Conservation (phyloP, 2,797 vertebrate genomes). For the Toxotes lorentzi region DNA sequence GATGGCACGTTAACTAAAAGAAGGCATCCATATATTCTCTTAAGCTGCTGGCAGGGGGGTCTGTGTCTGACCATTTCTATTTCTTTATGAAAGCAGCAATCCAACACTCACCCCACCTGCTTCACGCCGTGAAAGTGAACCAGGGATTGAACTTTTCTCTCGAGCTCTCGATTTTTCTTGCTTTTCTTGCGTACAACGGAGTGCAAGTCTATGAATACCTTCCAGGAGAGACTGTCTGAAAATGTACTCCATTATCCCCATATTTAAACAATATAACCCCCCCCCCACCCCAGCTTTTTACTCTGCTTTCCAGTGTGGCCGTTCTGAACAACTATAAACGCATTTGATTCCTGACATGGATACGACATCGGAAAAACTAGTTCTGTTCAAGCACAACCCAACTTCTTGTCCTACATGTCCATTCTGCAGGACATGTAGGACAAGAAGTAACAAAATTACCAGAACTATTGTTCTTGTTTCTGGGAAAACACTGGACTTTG, state of each 20-base stretch:
- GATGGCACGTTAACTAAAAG: not conserved
- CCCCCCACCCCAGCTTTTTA: too few relatives aligned
- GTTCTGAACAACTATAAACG: too few relatives aligned
- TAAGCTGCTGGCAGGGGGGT: not conserved
- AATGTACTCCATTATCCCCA: not conserved
- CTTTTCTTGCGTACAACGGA: not conserved
- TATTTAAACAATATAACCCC: too few relatives aligned
- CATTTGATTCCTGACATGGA: not conserved
- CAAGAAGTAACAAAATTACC: not conserved
- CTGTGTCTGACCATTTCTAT: not conserved
- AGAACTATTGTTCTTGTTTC: not conserved
- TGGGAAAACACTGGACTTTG: not conserved
- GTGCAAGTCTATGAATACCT: not conserved
- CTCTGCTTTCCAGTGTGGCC: not conserved
- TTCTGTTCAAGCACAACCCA: not conserved
- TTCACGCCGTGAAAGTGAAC: not conserved
- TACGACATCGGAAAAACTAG: too few relatives aligned
- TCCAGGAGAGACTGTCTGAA: not conserved
- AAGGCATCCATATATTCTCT: not conserved
- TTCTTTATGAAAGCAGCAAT: not conserved
- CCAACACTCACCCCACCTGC: not conserved
- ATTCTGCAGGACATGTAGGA: not conserved
- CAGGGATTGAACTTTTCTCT: not conserved
- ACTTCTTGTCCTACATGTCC: too few relatives aligned
- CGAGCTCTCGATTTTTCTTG: not conserved